These are phyloP conservation scores for Silurus asotus DNA, from an alignment of 2,113 vertebrate species.

Conservation along the genomic window DNA sequence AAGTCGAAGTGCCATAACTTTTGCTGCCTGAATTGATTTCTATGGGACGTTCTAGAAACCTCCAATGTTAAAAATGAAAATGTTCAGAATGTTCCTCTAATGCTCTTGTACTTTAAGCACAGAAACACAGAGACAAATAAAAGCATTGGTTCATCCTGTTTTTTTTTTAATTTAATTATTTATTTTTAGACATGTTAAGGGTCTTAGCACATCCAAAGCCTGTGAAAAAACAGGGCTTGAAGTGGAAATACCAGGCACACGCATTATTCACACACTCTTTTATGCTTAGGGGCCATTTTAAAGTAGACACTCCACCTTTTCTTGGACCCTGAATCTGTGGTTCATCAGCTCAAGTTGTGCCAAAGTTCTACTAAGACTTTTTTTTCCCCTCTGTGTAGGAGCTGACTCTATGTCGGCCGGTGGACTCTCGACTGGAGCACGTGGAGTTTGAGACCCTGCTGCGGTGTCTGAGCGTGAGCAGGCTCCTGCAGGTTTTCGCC, in stretches of 20 bases:
- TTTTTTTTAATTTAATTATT: too few relatives aligned
- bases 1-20: background rate
- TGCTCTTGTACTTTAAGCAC: background rate
- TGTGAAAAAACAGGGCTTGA: background rate
- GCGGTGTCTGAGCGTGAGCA: slow-evolving; percentile 83
- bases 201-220: too few relatives aligned
- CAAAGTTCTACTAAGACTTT: background rate
- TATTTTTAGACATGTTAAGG: too few relatives aligned
- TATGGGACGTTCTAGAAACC: too few relatives aligned
- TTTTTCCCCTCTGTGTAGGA: slow-evolving; percentile 70
- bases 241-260: background rate
- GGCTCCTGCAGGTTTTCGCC: slow-evolving; percentile 84
- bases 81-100: too few relatives aligned
- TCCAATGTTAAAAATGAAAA: too few relatives aligned
- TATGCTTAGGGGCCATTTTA: background rate
- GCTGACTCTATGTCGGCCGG: slow-evolving; percentile 87
- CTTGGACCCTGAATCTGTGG: background rate
- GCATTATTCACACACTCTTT: background rate
- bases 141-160: background rate
- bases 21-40: background rate
- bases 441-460: slow-evolving; percentile 95
- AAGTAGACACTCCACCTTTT: background rate
- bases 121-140: background rate
- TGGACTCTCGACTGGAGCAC: slow-evolving; percentile 91
- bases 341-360: background rate